These are phyloP conservation scores for Passer domesticus DNA, from an alignment of 2,113 vertebrate genomes.

Conservation along the genomic window DNA sequence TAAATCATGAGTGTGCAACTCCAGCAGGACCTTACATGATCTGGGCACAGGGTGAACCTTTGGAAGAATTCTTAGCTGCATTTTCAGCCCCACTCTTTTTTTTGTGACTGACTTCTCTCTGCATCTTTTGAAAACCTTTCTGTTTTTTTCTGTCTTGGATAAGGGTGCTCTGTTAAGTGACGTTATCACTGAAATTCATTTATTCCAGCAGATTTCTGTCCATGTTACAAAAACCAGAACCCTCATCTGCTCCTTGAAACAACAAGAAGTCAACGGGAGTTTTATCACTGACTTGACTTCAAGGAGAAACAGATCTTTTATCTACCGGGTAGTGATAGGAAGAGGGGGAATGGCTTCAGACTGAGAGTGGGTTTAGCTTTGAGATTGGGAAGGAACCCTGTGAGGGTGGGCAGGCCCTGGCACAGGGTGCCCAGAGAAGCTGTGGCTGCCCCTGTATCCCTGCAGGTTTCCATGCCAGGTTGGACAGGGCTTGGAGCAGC, in stretches of 20 bases:
- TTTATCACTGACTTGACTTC: not conserved
- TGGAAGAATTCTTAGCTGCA: not conserved
- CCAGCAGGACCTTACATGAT: not conserved
- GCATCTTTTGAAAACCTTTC: not conserved
- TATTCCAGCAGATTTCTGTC: not conserved
- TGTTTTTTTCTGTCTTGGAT: not conserved
- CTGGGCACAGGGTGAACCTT: fast-evolving
- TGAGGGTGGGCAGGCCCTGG: fast-evolving
- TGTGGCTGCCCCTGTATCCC: not conserved
- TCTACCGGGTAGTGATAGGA: not conserved
- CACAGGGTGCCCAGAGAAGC: not conserved
- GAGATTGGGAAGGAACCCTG: not conserved
- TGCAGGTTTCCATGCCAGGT: fast-evolving
- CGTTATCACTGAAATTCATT: not conserved
- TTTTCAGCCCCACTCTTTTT: not conserved
- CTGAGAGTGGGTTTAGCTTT: not conserved
- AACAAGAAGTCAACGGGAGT: not conserved
- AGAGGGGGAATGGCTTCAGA: not conserved
- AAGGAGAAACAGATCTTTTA: not conserved
- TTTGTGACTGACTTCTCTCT: not conserved
- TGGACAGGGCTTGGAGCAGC: fast-evolving
- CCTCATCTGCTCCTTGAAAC: not conserved
- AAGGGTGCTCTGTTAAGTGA: not conserved
- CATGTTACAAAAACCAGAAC: not conserved
- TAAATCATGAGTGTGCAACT: not conserved